Evolutionary conservation across 2,113 vertebrate species (phyloP).

Genomic region (Zonotrichia leucophrys): DNA sequence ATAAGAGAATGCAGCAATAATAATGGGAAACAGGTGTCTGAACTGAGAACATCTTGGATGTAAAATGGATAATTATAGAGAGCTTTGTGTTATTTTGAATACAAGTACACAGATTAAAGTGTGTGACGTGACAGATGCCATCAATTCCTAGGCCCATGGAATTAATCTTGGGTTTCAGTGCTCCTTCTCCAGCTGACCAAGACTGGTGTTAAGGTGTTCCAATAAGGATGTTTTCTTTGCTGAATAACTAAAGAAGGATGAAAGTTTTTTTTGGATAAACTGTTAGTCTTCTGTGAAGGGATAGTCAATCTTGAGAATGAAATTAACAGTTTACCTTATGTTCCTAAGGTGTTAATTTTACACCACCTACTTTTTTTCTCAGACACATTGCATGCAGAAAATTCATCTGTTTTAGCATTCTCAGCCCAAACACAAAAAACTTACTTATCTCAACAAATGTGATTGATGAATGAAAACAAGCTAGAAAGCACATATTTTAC

Average conservation of each 20-base stretch:
- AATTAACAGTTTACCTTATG: conserved; percentile 40
- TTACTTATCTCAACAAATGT: neutral
- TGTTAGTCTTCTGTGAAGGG: neutral
- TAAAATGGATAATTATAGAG: neutral
- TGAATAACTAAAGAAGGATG: neutral
- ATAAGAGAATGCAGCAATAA: neutral
- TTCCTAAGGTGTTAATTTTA: conserved; percentile 35
- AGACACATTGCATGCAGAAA: neutral
- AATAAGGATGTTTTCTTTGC: neutral
- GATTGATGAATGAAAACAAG: neutral
- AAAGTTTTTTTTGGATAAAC: neutral
- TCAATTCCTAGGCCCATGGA: neutral
- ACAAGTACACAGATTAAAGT: neutral
- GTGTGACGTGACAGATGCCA: neutral
- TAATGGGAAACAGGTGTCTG: neutral
- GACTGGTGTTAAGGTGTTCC: neutral
- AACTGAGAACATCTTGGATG: neutral
- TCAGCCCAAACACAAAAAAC: neutral
- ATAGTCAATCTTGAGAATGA: neutral
- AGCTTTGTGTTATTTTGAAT: neutral
- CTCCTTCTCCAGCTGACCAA: neutral
- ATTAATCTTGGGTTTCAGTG: neutral
- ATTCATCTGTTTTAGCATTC: conserved; percentile 19
- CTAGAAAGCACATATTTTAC: neutral
- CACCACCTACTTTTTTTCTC: conserved; percentile 40